Percentiles rank a stretch among this genome's conserved stretches.
phyloP scores from a whole-genome alignment of 2,888 invertebrate genomes.

The Synergus itoensis region DNA sequence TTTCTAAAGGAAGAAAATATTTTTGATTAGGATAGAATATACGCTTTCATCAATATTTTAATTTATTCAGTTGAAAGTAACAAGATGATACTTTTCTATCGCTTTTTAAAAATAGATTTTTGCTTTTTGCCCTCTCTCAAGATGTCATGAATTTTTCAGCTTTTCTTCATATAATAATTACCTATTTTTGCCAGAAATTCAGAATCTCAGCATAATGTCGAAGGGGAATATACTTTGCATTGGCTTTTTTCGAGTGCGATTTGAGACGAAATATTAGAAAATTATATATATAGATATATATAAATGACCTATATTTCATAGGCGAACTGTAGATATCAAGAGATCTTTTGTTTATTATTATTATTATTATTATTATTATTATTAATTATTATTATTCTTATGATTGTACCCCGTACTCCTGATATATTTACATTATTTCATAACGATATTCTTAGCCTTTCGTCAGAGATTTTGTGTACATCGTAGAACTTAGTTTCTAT shows the following conservation, averaged over 20 bases:
- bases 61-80: no score
- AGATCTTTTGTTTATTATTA: slow-evolving; percentile 59
- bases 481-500: slow-evolving; percentile 39
- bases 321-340: slow-evolving; percentile 69
- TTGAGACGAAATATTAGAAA: slow-evolving; percentile 38
- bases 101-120: slow-evolving; percentile 24
- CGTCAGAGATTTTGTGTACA: slow-evolving; percentile 40
- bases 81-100: neutral
- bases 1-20: no score
- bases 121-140: neutral
- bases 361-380: slow-evolving; percentile 61
- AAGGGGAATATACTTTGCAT: slow-evolving; percentile 40
- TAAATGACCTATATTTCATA: slow-evolving; percentile 50
- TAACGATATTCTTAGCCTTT: slow-evolving; percentile 50
- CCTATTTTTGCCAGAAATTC: neutral
- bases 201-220: slow-evolving; percentile 33
- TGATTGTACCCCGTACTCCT: slow-evolving; percentile 43
- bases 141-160: neutral
- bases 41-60: no score
- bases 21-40: neutral
- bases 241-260: slow-evolving; percentile 20
- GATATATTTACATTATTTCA: slow-evolving; percentile 46
- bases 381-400: slow-evolving; percentile 62
- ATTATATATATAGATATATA: slow-evolving; percentile 45
- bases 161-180: neutral